Evolutionary conservation across 2,888 invertebrate species (phyloP), one percentile per base, ranked within the genome.

Genomic region (Drosophila subsilvestris): DNA sequence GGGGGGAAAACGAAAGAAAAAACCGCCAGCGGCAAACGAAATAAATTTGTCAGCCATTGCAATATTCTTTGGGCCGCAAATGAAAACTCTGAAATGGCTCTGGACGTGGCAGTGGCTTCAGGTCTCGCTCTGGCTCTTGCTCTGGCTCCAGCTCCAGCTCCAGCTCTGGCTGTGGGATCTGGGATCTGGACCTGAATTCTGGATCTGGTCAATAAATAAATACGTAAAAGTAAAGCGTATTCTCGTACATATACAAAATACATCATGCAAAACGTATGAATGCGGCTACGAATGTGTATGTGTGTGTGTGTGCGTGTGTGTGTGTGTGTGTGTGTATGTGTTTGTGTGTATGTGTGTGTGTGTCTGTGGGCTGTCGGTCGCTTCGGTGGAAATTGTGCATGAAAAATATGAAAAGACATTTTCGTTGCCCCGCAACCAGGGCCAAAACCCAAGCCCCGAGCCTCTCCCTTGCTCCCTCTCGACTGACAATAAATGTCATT

Each of bases 21-120:
- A 75, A 76, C 70, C 70, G 82, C 79, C 82, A 76, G 63, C 74
- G 74, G 76, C 85, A 74, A 71, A 73, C 76, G 79, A 84, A 85
- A 84, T 83, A 87, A 82, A 84, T 84, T 87, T 82, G 82, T 84
- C 86, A 87, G 79, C 86, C 88, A 83, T 87, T 87, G 87, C 87
- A 82, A 82, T 86, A 82, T 82, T 82, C 78, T 86, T 60, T 67
- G 68, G 71, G 72, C 55, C 73, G 69, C 70, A 81, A 49, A 82
- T 50, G 69, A 71, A 73, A 73, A 54, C 65, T 58, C 65, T 57
- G 48, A 27, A 25, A 45, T 61, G 65, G 25, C 12, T 3, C 18
- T 18, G 48, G 27, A 61, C 29, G 29, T 10, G 63, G 43, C 3
- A 25, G 25, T 25, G 25, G 3, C 60, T 6, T 9, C 8, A 27